Evolutionary conservation across 2,797 vertebrate genomes (phyloP).

Genomic region (Iguana delicatissima): DNA sequence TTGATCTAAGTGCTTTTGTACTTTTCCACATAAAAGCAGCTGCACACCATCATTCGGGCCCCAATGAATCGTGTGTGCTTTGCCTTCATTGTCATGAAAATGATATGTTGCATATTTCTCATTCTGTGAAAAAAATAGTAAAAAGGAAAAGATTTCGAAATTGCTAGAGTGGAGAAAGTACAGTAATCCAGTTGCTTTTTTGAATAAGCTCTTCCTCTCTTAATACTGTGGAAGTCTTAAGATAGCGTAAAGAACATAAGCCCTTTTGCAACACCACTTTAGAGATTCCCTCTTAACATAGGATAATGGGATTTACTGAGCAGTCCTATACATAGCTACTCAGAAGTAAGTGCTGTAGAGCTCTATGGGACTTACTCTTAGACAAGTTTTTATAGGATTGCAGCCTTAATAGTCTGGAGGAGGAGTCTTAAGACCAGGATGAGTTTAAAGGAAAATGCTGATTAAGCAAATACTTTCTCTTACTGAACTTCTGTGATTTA

Average conservation of each 20-base stretch:
- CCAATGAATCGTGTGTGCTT: background rate
- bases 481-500: slow-evolving; percentile 9
- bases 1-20: background rate
- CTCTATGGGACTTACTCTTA: background rate
- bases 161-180: background rate
- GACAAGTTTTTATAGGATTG: background rate
- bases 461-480: background rate
- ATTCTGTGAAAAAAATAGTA: slow-evolving; percentile 50
- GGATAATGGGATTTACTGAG: slow-evolving; percentile 10
- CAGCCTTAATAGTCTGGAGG: background rate
- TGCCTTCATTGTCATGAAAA: slow-evolving; percentile 14
- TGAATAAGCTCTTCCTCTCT: slow-evolving; percentile 66
- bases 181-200: slow-evolving; percentile 64
- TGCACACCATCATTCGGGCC: background rate
- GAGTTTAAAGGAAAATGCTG: background rate
- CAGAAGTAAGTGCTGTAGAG: background rate
- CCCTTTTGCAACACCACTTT: slow-evolving; percentile 47
- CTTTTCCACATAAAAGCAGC: background rate
- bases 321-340: background rate
- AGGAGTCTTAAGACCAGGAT: background rate
- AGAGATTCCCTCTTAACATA: background rate
- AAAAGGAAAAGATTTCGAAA: slow-evolving; percentile 45
- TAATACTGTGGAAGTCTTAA: slow-evolving; percentile 62
- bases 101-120: slow-evolving; percentile 22
- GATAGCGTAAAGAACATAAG: slow-evolving; percentile 62